Evolutionary conservation across 2,888 invertebrate genomes (phyloP).

Genomic region (Drosophila flavopinicola): DNA sequence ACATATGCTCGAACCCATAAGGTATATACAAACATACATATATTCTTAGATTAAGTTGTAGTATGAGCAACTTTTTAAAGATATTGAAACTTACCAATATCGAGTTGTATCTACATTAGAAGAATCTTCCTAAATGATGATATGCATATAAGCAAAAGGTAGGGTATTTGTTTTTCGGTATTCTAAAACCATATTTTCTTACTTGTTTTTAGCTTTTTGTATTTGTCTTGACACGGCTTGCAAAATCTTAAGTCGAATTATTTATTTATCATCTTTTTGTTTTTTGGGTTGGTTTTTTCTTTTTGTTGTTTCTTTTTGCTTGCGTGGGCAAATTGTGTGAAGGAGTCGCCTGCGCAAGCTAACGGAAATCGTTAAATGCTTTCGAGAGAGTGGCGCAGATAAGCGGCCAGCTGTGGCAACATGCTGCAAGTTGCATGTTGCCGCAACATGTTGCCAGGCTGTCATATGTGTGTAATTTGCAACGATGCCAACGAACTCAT

Average conservation of each 20-base stretch:
- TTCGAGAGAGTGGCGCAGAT: constrained; percentile 32
- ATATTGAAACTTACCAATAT: too few relatives aligned
- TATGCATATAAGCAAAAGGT: too few relatives aligned
- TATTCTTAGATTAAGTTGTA: too few relatives aligned
- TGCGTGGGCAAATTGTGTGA: constrained; percentile 57
- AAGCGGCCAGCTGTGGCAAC: constrained; percentile 32
- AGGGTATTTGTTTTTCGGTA: constrained; percentile 11
- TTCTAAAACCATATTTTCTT: background rate
- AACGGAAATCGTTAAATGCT: constrained; percentile 75
- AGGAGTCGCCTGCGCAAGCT: constrained; percentile 47
- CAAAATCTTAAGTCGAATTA: constrained; percentile 35
- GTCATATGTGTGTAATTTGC: constrained; percentile 33
- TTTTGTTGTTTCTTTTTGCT: constrained; percentile 30
- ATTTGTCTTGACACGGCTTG: constrained; percentile 25
- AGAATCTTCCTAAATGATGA: too few relatives aligned
- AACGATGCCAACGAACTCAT: constrained; percentile 62
- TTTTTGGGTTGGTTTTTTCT: constrained; percentile 13
- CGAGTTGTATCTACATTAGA: too few relatives aligned
- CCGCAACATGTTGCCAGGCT: constrained; percentile 72
- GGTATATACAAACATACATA: too few relatives aligned
- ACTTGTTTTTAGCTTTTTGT: constrained; percentile 4
- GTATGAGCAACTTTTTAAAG: too few relatives aligned
- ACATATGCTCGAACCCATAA: too few relatives aligned
- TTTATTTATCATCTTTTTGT: constrained; percentile 30
- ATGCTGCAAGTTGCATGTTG: constrained; percentile 41